phyloP scores from a whole-genome alignment of 2,797 vertebrate species.

The Bufotes viridis region DNA sequence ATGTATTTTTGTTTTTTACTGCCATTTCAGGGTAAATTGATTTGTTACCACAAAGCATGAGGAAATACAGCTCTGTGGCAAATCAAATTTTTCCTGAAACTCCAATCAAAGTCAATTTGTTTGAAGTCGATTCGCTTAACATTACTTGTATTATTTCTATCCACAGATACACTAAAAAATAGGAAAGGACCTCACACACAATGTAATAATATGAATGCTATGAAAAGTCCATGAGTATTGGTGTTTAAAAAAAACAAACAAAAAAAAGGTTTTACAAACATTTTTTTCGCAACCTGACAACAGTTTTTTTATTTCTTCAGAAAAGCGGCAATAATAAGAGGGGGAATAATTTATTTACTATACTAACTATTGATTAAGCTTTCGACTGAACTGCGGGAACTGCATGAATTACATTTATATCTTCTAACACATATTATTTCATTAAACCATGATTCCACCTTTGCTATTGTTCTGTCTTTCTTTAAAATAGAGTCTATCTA shows the following conservation, averaged over 20 bases:
- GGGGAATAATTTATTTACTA: not conserved
- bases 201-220: not conserved
- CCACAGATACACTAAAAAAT: not conserved
- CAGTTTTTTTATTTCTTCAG: not conserved
- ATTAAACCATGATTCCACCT: not conserved
- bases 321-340: constrained; percentile 4
- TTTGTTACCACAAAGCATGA: too few species aligned
- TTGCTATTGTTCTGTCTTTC: not conserved
- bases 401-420: not conserved
- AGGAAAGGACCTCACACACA: not conserved
- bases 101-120: too few species aligned
- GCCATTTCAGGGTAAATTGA: too few species aligned
- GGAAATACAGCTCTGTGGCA: too few species aligned
- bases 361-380: constrained; percentile 16
- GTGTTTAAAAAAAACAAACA: not conserved
- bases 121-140: not conserved
- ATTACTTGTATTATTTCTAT: not conserved
- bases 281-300: not conserved
- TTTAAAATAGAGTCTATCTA: not conserved
- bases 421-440: not conserved
- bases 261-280: not conserved
- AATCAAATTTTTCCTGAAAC: too few species aligned
- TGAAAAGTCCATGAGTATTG: not conserved
- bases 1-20: too few species aligned
- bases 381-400: not conserved